These are phyloP conservation scores for Parasteatoda lunata DNA, from an alignment of 2,888 invertebrate genomes.

Conservation along the genomic window DNA sequence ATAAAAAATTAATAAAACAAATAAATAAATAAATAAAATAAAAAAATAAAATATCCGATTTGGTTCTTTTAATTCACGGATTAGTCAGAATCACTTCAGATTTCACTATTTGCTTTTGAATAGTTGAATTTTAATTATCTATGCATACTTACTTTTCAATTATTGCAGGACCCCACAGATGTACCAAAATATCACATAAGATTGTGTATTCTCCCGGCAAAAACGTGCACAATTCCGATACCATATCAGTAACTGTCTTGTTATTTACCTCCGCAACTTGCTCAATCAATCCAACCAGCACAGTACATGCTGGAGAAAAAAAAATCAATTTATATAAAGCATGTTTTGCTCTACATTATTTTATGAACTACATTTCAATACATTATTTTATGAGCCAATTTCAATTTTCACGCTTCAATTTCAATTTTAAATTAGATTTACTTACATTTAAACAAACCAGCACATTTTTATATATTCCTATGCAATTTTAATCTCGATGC, in stretches of 20 bases:
- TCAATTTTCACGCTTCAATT: background rate
- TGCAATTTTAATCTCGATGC: no score
- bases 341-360: background rate
- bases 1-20: background rate
- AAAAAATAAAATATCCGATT: background rate
- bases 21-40: background rate
- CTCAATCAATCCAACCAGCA: conserved; percentile 57
- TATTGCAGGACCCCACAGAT: conserved; percentile 64
- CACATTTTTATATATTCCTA: no score
- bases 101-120: background rate
- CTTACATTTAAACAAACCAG: background rate
- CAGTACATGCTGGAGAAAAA: conserved; percentile 52
- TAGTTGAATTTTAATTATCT: conserved; percentile 8
- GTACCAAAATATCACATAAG: conserved; percentile 58
- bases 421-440: background rate
- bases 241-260: conserved; percentile 56
- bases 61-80: background rate
- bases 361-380: background rate
- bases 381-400: background rate
- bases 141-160: conserved; percentile 63
- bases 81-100: background rate
- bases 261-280: conserved; percentile 64
- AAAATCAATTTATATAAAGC: background rate
- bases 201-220: conserved; percentile 52
- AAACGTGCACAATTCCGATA: conserved; percentile 47